phyloP scores from a whole-genome alignment of 1,140 invertebrate genomes.

The Tyrophagus putrescentiae region DNA sequence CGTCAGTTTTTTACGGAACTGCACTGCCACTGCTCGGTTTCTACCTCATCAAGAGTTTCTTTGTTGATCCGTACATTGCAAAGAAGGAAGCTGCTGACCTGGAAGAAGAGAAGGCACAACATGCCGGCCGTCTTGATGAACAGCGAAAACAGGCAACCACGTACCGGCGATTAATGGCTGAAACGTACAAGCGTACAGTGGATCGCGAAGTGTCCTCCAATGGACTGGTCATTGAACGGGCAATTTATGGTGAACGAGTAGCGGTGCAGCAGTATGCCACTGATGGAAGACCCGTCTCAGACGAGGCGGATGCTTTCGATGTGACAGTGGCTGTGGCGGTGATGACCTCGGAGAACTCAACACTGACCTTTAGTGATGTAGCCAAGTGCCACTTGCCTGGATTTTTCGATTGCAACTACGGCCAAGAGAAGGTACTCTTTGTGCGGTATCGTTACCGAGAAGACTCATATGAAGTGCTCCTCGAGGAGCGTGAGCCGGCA shows the following conservation, averaged over 20 bases:
- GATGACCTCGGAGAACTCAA: conserved; percentile 67
- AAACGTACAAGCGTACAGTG: conserved; percentile 55
- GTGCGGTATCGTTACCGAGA: conserved; percentile 72
- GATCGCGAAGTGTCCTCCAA: conserved; percentile 60
- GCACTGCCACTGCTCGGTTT: conserved; percentile 63
- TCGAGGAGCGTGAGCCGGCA: conserved; percentile 58
- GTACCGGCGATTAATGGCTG: conserved; percentile 69
- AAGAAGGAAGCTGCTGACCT: conserved; percentile 49
- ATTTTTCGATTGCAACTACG: conserved; percentile 89
- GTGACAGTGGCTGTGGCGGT: conserved; percentile 85
- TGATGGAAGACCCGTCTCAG: conserved; percentile 6
- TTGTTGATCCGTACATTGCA: conserved; percentile 68
- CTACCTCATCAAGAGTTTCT: conserved; percentile 60
- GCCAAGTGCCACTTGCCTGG: conserved; percentile 84
- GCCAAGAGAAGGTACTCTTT: conserved; percentile 73
- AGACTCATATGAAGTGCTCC: conserved; percentile 56
- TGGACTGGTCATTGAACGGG: conserved; percentile 63
- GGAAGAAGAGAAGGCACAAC: conserved; percentile 34
- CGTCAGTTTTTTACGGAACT: conserved; percentile 82
- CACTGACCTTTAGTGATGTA: conserved; percentile 62
- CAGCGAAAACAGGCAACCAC: conserved; percentile 64
- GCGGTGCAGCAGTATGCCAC: background rate
- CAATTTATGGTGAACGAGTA: conserved; percentile 44
- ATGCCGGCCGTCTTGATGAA: conserved; percentile 49
- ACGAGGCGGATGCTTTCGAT: conserved; percentile 54